These are phyloP conservation scores for Chionis minor DNA, from an alignment of 2,113 vertebrate genomes.

Conservation along the genomic window DNA sequence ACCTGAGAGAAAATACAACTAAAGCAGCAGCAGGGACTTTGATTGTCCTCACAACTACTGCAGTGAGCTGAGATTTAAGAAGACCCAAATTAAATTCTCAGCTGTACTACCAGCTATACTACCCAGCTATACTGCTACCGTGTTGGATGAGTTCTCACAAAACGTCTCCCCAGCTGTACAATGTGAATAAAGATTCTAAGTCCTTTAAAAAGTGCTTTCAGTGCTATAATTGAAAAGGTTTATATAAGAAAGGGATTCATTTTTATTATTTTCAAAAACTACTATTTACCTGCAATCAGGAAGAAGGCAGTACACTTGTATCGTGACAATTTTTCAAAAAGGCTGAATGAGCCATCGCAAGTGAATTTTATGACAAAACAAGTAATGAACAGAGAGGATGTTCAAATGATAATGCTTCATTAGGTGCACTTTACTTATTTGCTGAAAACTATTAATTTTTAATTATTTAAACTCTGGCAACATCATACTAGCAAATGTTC, in stretches of 20 bases:
- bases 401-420: neutral
- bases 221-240: neutral
- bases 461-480: constrained; percentile 41
- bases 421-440: constrained; percentile 12
- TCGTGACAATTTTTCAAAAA: neutral
- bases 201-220: neutral
- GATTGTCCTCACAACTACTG: neutral
- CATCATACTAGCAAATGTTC: neutral
- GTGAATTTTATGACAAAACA: neutral
- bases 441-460: neutral
- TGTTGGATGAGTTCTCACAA: neutral
- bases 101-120: neutral
- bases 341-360: neutral
- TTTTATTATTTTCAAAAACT: neutral
- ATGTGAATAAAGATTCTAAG: neutral
- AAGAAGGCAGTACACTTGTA: neutral
- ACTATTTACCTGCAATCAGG: neutral
- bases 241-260: neutral
- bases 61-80: neutral
- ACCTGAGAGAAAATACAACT: no score
- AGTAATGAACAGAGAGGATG: neutral
- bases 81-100: neutral
- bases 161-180: neutral
- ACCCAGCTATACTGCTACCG: neutral
- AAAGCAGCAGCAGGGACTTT: neutral